phyloP scores from a whole-genome alignment of 2,113 vertebrate species.

The Ictalurus furcatus region DNA sequence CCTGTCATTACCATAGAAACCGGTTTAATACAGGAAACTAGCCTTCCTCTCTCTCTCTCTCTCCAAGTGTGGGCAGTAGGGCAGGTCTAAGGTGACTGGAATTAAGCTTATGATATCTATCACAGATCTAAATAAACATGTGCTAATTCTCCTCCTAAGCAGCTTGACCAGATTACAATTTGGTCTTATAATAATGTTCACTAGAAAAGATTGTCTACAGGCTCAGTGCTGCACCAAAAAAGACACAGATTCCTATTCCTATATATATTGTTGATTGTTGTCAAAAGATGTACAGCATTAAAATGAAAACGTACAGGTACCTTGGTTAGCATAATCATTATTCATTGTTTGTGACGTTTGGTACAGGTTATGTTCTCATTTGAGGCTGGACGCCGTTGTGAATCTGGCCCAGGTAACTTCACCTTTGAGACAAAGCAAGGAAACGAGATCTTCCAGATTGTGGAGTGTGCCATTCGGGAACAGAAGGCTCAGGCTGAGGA shows the following conservation, averaged over 20 bases:
- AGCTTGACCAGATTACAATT: neutral
- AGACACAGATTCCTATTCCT: neutral
- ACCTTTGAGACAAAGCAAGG: conserved; percentile 96
- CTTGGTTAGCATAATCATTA: neutral
- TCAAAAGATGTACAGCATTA: neutral
- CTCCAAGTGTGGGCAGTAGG: conserved; percentile 30
- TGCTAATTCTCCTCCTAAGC: neutral
- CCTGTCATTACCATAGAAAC: conserved; percentile 52
- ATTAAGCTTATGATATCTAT: conserved; percentile 18
- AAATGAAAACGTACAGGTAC: neutral
- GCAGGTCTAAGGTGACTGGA: conserved; percentile 38
- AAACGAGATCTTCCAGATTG: conserved; percentile 90
- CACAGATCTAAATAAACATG: neutral
- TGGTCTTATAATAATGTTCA: neutral
- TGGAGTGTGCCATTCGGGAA: conserved; percentile 86
- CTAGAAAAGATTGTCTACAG: neutral
- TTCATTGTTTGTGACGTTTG: conserved; percentile 3
- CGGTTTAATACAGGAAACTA: conserved; percentile 51
- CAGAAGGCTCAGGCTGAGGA: conserved; percentile 85
- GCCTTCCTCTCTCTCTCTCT: conserved; percentile 51
- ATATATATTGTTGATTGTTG: neutral
- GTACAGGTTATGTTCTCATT: conserved; percentile 96
- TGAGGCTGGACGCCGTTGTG: conserved; percentile 91
- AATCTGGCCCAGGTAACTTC: conserved; percentile 94
- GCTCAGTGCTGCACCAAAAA: too few species aligned